Conservation (phyloP, 2,113 vertebrate genomes). For the Cyanistes caeruleus region DNA sequence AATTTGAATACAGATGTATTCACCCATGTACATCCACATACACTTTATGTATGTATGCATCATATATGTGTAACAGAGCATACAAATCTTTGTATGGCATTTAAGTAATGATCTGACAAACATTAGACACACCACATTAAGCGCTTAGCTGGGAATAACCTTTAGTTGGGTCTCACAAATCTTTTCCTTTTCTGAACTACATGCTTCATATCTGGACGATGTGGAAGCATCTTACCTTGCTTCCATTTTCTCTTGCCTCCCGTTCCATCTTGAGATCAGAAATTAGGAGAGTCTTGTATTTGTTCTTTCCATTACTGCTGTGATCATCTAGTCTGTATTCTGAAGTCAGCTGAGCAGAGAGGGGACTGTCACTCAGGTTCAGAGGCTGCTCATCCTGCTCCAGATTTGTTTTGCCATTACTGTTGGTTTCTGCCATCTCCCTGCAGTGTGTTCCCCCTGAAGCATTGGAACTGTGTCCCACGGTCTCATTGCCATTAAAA, state of each 20-base stretch:
- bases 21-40: background rate
- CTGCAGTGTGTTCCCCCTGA: constrained; percentile 80
- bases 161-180: background rate
- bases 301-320: constrained; percentile 82
- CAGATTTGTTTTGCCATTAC: constrained; percentile 78
- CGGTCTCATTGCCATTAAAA: constrained; percentile 83
- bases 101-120: constrained; percentile 23
- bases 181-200: constrained; percentile 31
- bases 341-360: constrained; percentile 80
- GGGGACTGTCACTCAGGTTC: constrained; percentile 85
- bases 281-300: constrained; percentile 82
- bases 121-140: constrained; percentile 13
- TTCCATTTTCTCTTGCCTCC: constrained; percentile 84
- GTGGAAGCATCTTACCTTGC: constrained; percentile 79
- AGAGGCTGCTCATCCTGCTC: constrained; percentile 84
- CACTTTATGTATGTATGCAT: background rate
- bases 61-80: background rate
- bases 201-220: constrained; percentile 24
- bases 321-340: constrained; percentile 83
- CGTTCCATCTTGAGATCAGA: constrained; percentile 84
- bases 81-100: background rate
- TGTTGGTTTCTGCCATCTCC: constrained; percentile 80
- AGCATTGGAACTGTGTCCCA: constrained; percentile 78
- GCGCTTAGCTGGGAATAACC: constrained; percentile 5
- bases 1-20: background rate